Conservation (phyloP, 2,797 vertebrate genomes). For the Sebastes miniatus region DNA sequence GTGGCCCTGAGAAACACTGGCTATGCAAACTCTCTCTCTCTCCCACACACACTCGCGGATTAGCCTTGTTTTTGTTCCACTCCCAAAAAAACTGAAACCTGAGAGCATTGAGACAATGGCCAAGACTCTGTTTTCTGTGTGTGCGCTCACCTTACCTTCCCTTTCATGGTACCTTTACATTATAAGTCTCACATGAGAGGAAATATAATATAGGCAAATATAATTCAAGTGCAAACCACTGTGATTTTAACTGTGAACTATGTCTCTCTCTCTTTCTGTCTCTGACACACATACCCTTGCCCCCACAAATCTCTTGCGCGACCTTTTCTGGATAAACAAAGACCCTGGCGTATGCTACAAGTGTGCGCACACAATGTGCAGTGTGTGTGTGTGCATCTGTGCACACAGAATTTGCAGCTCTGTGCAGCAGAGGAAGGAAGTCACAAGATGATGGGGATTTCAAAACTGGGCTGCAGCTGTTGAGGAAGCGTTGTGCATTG, state of each 20-base stretch:
- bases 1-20: slow-evolving; percentile 58
- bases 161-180: neutral
- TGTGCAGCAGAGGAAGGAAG: slow-evolving; percentile 81
- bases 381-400: slow-evolving; percentile 30
- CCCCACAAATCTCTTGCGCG: slow-evolving; percentile 65
- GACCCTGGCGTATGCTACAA: slow-evolving; percentile 65
- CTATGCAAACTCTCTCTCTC: slow-evolving; percentile 52
- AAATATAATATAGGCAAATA: neutral
- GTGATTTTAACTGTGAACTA: slow-evolving; percentile 3
- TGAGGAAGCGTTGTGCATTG: slow-evolving; percentile 76
- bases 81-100: slow-evolving; percentile 52
- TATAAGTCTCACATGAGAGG: neutral
- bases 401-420: slow-evolving; percentile 63
- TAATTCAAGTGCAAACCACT: slow-evolving; percentile 2
- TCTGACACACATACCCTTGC: slow-evolving; percentile 37
- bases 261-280: neutral
- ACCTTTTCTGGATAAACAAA: slow-evolving; percentile 75
- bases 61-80: slow-evolving; percentile 49
- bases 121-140: neutral
- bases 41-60: slow-evolving; percentile 20
- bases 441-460: slow-evolving; percentile 83
- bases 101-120: slow-evolving; percentile 9
- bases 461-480: slow-evolving; percentile 82
- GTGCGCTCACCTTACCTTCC: slow-evolving; percentile 4
- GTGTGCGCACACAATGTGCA: slow-evolving; percentile 48